These are phyloP conservation scores for Echinarachnius parma DNA, from an alignment of 53 echinoderm and acorn worm genomes.

Conservation along the genomic window DNA sequence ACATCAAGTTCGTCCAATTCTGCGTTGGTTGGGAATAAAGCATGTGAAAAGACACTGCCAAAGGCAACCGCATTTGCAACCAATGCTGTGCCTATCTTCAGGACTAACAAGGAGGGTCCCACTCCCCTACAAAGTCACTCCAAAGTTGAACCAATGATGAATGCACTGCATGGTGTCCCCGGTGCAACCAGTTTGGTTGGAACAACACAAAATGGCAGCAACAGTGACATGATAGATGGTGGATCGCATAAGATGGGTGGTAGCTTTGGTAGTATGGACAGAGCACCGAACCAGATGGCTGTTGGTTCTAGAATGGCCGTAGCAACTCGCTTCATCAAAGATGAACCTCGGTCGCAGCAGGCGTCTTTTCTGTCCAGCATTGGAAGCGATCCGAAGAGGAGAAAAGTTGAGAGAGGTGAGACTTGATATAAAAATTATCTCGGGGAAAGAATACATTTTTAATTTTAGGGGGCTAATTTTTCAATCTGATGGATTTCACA, in stretches of 20 bases:
- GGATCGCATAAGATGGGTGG: no score
- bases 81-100: constrained; percentile 33
- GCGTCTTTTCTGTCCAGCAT: neutral
- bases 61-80: constrained; percentile 1
- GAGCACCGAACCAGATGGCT: neutral
- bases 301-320: constrained; percentile 8
- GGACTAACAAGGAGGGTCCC: neutral
- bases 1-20: neutral
- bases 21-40: neutral
- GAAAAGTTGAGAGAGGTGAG: neutral
- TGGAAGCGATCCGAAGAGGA: neutral
- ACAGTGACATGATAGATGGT: no score
- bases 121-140: neutral
- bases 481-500: no score
- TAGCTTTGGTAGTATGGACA: neutral
- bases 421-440: neutral
- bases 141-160: neutral
- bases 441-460: neutral
- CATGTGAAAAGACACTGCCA: no score
- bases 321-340: constrained; percentile 15
- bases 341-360: constrained; percentile 11
- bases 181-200: no score
- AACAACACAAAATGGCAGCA: no score
- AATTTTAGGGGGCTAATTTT: neutral
- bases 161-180: no score